Evolutionary conservation across 2,797 vertebrate genomes (phyloP), one percentile per base, ranked within the genome.

Genomic region (Melanogrammus aeglefinus): DNA sequence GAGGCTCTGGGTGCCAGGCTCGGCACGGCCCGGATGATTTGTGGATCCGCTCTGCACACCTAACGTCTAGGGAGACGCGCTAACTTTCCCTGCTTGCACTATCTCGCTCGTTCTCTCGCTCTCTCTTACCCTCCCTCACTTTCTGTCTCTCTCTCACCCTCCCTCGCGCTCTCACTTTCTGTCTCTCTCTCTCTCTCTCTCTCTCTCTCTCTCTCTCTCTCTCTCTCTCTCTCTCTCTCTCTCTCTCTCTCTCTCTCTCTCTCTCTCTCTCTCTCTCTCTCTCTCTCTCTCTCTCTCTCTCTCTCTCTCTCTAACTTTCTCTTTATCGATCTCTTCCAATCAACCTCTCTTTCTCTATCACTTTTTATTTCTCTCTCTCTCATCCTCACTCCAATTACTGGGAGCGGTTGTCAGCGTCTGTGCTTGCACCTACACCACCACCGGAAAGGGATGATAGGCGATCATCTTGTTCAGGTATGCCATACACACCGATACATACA

Each of bases 371-470:
- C 41, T 47, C 38, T 29, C 41, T 75, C 81, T 33, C 72, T 80
- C 82, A n/a, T n/a, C n/a, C 82, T 73, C 82, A 76, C 79, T 78
- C 82, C 84, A 82, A 78, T 82, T 74, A 78, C 81, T 29, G 73
- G 74, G 76, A 80, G 72, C 78, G 84, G 66, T 27, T 39, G 88
- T 77, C 75, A 81, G 47, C 77, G 78, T 72, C 84, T 83, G 81
- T 83, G 79, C 57, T 85, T 81, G 82, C 78, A 82, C 75, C 47
- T 78, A 86, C 84, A 80, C 83, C 75, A 88, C 87, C 86, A 87
- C 81, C 82, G 80, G 69, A 91, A 88, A 82, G 86, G 89, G 87
- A 88, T 94, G 94, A 90, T 82, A 91, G 88, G 86, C 82, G 89
- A 81, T 83, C 84, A 81, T 87, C 87, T 82, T 75, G 82, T 92